Evolutionary conservation across 2,113 vertebrate genomes (phyloP), one percentile per base, ranked within the genome.

Genomic region (Mastomys coucha): DNA sequence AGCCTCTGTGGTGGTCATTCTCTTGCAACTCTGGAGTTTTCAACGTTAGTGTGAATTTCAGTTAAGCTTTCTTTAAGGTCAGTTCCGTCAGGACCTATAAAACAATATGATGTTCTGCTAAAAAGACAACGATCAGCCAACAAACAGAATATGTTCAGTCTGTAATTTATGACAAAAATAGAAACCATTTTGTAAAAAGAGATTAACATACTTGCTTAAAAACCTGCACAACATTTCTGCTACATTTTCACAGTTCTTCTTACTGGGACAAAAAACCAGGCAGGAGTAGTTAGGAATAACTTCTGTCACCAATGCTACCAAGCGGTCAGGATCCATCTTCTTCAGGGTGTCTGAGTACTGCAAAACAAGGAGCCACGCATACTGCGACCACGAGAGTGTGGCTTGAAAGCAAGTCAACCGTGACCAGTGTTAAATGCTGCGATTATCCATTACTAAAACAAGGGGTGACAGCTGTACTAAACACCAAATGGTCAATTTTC

Each of bases 191-290:
- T 73, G 77, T 90, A 22, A 0, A 85, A 1, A 1, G 31, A 93
- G 26, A 78, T 49, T 26, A 76, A 98, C 99, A 97, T 99, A 99
- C 99, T 99, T 99, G 80, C 98, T 99, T 91, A 99, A 99, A 95
- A 99, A 99, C 94, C 98, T 99, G 99, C 99, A 99, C 97, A 99
- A 99, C 99, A 99, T 99, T n/a, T 95, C 98, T 45, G 99, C 99
- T 51, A 99, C 99, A 16, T 99, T 99, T 98, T 99, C 99, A 98
- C 99, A 99, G 97, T 99, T 99, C 98, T 99, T 99, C 98, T 99
- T 99, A 88, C 99, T 99, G 51, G 99, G 99, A 95, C 99, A 99
- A 98, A 99, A 99, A 49, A 99, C 98, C 33, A 99, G 98, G 95
- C 99, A 99, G 58, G 99, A 99, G 75, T 99, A 98, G 5, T 97